Conservation (phyloP, 2,888 invertebrate genomes). For the Tricholauxania praeusta region DNA sequence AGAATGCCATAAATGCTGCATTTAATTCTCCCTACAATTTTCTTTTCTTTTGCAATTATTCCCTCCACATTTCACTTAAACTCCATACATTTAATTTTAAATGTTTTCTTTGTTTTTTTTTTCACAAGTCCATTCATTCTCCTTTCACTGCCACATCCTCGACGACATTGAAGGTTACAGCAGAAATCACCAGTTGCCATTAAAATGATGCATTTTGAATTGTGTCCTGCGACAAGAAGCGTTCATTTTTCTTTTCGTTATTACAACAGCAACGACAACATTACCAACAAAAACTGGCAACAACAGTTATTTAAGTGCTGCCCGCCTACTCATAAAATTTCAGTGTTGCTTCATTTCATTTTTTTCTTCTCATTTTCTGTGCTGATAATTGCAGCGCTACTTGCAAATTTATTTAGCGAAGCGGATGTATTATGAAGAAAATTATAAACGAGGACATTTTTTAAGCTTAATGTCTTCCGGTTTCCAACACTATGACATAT, state of each 20-base stretch:
- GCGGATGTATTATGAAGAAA: conserved; percentile 34
- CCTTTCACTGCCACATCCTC: not conserved
- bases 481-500: conserved; percentile 5
- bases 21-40: not conserved
- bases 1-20: not conserved
- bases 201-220: conserved; percentile 30
- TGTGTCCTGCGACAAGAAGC: conserved; percentile 13
- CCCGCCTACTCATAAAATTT: conserved; percentile 13
- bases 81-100: not conserved
- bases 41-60: not conserved
- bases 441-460: conserved; percentile 24
- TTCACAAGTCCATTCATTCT: too few relatives aligned
- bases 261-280: not conserved
- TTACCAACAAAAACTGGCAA: conserved; percentile 3
- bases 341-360: conserved; percentile 17
- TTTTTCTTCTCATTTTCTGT: not conserved
- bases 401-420: conserved; percentile 35
- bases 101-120: not conserved
- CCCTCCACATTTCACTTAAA: conserved; percentile 16
- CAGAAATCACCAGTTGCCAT: conserved; percentile 23
- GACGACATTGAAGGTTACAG: not conserved
- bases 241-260: not conserved
- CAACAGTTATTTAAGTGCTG: conserved; percentile 28
- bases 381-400: conserved; percentile 21
- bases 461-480: conserved; percentile 14